These are phyloP conservation scores for Erpornis zantholeuca DNA, from an alignment of 2,113 vertebrate species.

Conservation along the genomic window DNA sequence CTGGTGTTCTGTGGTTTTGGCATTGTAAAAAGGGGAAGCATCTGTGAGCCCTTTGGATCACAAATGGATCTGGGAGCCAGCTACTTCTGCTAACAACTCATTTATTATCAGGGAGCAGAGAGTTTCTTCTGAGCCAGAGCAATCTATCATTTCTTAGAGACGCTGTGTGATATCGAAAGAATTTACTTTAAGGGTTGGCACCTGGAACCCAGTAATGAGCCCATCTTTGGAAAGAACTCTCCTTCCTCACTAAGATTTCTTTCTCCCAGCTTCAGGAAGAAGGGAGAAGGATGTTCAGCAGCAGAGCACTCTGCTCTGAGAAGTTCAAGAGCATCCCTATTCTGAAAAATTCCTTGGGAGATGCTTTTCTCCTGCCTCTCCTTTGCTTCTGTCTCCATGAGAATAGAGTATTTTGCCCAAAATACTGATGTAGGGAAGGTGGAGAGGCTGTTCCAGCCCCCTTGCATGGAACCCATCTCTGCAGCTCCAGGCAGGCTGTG, in stretches of 20 bases:
- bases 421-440: neutral
- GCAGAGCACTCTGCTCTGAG: neutral
- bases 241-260: neutral
- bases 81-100: constrained; percentile 62
- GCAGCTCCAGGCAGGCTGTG: neutral
- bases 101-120: constrained; percentile 55
- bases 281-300: neutral
- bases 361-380: neutral
- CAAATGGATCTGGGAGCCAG: constrained; percentile 47
- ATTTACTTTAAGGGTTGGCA: neutral
- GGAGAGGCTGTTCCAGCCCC: neutral
- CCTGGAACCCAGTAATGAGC: neutral
- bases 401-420: neutral
- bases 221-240: neutral
- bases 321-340: neutral
- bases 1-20: constrained; percentile 28
- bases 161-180: constrained; percentile 5
- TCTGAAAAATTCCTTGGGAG: neutral
- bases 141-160: constrained; percentile 54
- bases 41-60: constrained; percentile 65
- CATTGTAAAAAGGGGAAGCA: constrained; percentile 56
- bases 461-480: neutral
- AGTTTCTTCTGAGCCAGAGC: constrained; percentile 14
- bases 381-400: neutral
- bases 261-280: neutral